These are phyloP conservation scores for Callaeas wilsoni DNA, from an alignment of 2,113 vertebrate species.

Conservation along the genomic window DNA sequence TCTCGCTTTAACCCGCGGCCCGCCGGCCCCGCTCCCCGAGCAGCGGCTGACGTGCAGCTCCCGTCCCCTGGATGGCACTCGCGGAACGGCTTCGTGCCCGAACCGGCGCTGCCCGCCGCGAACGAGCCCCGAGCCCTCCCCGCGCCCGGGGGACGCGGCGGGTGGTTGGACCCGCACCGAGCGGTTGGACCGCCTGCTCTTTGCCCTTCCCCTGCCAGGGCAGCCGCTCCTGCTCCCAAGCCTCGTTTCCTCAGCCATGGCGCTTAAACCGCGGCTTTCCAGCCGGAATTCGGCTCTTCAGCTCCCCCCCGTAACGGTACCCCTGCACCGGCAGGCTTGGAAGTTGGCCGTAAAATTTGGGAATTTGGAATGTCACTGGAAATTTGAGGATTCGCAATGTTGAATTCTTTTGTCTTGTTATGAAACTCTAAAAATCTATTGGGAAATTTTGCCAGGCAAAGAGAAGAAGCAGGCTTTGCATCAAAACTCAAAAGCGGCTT, in stretches of 20 bases:
- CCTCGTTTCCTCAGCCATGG: fast-evolving
- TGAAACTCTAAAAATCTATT: background rate
- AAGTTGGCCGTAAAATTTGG: background rate
- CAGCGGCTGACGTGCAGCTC: background rate
- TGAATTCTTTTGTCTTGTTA: background rate
- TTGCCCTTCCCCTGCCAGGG: background rate
- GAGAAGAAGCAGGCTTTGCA: fast-evolving
- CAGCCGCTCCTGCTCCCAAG: background rate
- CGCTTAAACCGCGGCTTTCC: background rate
- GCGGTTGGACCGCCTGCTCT: background rate
- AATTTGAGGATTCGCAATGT: background rate
- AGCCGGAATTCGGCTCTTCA: background rate
- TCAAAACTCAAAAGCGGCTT: background rate
- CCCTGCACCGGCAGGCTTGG: background rate
- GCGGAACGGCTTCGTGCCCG: background rate
- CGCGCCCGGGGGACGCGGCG: too few species aligned
- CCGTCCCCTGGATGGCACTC: slow-evolving; percentile 59
- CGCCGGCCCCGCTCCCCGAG: background rate
- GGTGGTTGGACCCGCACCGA: too few species aligned
- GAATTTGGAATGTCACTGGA: background rate
- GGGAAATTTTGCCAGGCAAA: background rate
- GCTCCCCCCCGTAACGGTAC: background rate
- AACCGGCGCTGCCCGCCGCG: background rate
- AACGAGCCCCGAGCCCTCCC: background rate
- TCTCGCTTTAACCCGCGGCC: fast-evolving